These are phyloP conservation scores for Drosophila greeni DNA, from an alignment of 2,888 invertebrate genomes.

Conservation along the genomic window DNA sequence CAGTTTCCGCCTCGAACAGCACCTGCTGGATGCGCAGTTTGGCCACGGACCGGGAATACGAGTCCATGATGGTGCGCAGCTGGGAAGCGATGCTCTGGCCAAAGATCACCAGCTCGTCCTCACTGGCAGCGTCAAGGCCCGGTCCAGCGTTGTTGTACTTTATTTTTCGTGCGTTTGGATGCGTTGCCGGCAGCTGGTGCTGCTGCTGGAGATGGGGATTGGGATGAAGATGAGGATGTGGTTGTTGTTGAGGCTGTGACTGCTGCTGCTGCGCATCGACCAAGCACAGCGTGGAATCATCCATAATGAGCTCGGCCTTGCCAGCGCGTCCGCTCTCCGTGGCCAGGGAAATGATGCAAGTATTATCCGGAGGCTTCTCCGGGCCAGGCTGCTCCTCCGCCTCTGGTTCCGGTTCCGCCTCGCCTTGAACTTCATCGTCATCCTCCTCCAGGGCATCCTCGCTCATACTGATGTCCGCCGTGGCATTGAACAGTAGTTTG, in stretches of 20 bases:
- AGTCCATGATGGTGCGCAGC: conserved; percentile 64
- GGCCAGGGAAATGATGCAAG: conserved; percentile 13
- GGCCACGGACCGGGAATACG: conserved; percentile 72
- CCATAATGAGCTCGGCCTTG: conserved; percentile 49
- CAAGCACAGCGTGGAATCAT: conserved; percentile 45
- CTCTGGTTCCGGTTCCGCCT: not conserved
- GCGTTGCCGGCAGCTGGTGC: conserved; percentile 35
- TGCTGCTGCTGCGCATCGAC: conserved; percentile 42
- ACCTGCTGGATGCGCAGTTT: conserved; percentile 76
- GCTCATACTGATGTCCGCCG: conserved; percentile 28
- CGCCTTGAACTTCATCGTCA: conserved; percentile 15
- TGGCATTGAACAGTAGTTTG: conserved; percentile 27
- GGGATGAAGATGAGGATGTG: conserved; percentile 4
- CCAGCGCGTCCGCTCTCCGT: conserved; percentile 11
- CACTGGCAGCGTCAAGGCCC: conserved; percentile 22
- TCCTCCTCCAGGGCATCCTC: conserved; percentile 53
- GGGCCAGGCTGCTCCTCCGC: not conserved
- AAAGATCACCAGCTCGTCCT: conserved; percentile 67
- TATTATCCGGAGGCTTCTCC: conserved; percentile 1
- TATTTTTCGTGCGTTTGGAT: conserved; percentile 12
- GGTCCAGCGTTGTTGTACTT: conserved; percentile 8
- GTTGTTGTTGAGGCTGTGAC: conserved; percentile 30
- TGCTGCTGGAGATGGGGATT: conserved; percentile 27
- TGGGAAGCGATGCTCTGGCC: conserved; percentile 73
- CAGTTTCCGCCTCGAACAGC: conserved; percentile 75